Percentiles rank a stretch among this genome's conserved stretches.
Conservation (phyloP, 23 tunicate genomes). For the Halocynthia aurantium region DNA sequence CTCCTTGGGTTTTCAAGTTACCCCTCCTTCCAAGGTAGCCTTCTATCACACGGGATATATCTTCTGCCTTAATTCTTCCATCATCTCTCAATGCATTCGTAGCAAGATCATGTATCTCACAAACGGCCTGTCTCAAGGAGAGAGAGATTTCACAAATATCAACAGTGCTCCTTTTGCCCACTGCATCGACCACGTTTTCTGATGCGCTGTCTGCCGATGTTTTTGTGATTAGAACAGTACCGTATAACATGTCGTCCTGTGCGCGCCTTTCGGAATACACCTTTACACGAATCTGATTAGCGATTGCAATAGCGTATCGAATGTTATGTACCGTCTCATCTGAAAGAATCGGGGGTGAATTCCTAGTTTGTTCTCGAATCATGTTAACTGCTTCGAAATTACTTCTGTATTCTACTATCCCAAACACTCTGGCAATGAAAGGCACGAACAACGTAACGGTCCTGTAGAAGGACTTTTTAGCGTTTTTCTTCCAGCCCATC, state of each 20-base stretch:
- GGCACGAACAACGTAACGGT: conserved; percentile 8
- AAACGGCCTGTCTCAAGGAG: not conserved
- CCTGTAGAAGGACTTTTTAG: conserved; percentile 19
- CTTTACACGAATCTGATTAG: conserved; percentile 27
- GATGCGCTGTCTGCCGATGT: not conserved
- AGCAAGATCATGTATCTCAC: not conserved
- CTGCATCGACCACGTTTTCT: conserved; percentile 4
- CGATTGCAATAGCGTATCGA: conserved; percentile 30
- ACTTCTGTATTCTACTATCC: not conserved
- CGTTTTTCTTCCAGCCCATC: not conserved
- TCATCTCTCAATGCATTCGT: too few species aligned
- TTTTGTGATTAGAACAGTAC: not conserved
- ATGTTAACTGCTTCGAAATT: conserved; percentile 14
- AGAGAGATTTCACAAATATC: conserved; percentile 12
- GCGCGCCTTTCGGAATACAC: conserved; percentile 14
- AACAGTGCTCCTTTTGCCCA: conserved; percentile 11
- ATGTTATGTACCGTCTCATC: conserved; percentile 18
- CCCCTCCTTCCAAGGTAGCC: not conserved
- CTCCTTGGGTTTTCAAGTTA: not conserved
- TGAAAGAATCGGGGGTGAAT: not conserved
- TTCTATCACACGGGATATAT: not conserved
- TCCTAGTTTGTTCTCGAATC: not conserved
- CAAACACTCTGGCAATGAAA: conserved; percentile 19
- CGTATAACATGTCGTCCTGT: conserved; percentile 2
- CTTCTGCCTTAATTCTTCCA: not conserved